These are phyloP conservation scores for Numida meleagris DNA, from an alignment of 2,113 vertebrate species.

Conservation along the genomic window DNA sequence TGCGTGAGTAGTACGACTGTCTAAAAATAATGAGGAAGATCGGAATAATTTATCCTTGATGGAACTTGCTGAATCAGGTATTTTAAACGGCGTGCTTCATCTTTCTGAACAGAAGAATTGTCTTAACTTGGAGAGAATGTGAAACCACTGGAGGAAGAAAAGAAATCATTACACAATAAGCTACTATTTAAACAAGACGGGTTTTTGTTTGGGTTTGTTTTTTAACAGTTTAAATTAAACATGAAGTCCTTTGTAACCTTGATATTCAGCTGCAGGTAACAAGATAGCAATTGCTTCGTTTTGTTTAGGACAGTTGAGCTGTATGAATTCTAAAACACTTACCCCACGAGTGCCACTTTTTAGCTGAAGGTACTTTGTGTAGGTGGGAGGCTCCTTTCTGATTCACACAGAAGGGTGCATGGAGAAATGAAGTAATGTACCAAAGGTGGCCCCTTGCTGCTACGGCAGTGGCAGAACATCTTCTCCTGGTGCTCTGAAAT, in stretches of 20 bases:
- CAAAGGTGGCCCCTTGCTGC: fast-evolving
- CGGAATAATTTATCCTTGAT: neutral
- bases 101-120: neutral
- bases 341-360: too few relatives aligned
- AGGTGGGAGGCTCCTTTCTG: neutral
- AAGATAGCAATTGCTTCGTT: neutral
- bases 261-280: neutral
- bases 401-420: neutral
- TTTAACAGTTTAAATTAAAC: neutral
- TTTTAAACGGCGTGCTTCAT: neutral
- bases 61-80: neutral
- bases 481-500: neutral
- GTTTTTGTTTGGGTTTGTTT: neutral
- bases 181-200: neutral
- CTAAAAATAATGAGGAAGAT: conserved; percentile 9
- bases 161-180: neutral
- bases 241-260: neutral
- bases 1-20: neutral
- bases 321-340: neutral
- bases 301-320: neutral
- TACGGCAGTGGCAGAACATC: neutral
- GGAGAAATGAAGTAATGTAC: neutral
- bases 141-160: neutral
- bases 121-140: neutral
- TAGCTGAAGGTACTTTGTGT: neutral